Evolutionary conservation across 2,888 invertebrate species (phyloP).

Genomic region (Dione vanillae): DNA sequence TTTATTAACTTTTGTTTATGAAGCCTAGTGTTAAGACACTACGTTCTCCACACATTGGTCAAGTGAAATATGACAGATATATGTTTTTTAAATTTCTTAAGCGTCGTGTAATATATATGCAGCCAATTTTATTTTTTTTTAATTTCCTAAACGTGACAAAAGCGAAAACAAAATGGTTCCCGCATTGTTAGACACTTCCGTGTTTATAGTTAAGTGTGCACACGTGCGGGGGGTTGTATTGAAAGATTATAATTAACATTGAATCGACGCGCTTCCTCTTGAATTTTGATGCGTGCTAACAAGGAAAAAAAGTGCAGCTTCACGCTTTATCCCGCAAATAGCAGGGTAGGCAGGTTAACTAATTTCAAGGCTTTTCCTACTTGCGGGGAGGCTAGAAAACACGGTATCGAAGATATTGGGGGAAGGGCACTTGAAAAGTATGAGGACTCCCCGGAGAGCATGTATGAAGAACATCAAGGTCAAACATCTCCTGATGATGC

Average conservation of each 20-base stretch:
- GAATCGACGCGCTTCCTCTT: neutral
- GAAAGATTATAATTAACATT: neutral
- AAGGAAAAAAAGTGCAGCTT: neutral
- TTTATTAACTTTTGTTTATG: no score
- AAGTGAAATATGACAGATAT: no score
- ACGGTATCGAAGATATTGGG: no score
- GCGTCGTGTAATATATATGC: neutral
- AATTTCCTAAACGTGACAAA: conserved; percentile 19
- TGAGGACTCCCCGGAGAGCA: no score
- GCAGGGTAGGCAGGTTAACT: neutral
- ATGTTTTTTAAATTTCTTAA: neutral
- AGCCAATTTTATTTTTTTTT: neutral
- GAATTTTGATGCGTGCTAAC: neutral
- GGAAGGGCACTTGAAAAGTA: no score
- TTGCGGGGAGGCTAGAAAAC: no score
- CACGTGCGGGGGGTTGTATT: conserved; percentile 33
- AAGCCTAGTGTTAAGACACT: no score
- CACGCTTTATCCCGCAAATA: neutral
- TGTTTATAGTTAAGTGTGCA: conserved; percentile 26
- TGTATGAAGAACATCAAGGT: no score
- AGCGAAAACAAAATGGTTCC: conserved; percentile 31
- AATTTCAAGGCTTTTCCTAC: neutral
- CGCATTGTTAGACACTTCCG: conserved; percentile 29
- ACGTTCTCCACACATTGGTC: no score
- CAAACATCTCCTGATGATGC: no score